Conservation (phyloP, 2,797 vertebrate species). For the Onychomys arenicola region DNA sequence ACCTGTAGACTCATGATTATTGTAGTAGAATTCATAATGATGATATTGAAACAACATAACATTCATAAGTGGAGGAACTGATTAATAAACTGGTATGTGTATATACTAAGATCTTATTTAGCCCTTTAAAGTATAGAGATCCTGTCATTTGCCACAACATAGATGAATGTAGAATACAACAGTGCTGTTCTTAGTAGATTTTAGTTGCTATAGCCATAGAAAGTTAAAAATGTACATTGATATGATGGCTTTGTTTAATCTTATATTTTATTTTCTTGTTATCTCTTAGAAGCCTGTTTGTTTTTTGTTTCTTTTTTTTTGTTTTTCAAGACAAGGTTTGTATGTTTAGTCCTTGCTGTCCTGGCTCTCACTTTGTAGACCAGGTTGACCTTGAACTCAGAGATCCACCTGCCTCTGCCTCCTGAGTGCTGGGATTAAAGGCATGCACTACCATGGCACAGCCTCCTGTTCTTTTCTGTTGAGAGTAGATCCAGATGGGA, state of each 20-base stretch:
- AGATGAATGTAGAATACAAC: background rate
- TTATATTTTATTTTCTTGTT: background rate
- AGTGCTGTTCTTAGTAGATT: too few species aligned
- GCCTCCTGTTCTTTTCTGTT: background rate
- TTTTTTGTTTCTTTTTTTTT: too few species aligned
- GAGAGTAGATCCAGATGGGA: background rate
- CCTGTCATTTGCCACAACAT: background rate
- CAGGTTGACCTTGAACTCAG: too few species aligned
- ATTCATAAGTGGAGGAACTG: background rate
- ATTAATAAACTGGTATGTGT: background rate
- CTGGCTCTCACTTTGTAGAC: too few species aligned
- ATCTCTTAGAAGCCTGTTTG: background rate
- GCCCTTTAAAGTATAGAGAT: background rate
- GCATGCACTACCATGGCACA: too few species aligned
- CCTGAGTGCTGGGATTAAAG: too few species aligned
- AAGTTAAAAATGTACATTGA: background rate
- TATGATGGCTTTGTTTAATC: background rate
- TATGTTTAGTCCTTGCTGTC: too few species aligned
- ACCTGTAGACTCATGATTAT: background rate
- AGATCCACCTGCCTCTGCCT: too few species aligned
- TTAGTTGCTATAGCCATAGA: background rate
- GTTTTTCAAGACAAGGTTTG: too few species aligned
- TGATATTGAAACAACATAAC: background rate
- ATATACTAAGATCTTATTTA: background rate
- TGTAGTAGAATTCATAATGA: background rate